These are phyloP conservation scores for Microcebus tavaratra DNA, from an alignment of 2,113 vertebrate genomes.

Conservation along the genomic window DNA sequence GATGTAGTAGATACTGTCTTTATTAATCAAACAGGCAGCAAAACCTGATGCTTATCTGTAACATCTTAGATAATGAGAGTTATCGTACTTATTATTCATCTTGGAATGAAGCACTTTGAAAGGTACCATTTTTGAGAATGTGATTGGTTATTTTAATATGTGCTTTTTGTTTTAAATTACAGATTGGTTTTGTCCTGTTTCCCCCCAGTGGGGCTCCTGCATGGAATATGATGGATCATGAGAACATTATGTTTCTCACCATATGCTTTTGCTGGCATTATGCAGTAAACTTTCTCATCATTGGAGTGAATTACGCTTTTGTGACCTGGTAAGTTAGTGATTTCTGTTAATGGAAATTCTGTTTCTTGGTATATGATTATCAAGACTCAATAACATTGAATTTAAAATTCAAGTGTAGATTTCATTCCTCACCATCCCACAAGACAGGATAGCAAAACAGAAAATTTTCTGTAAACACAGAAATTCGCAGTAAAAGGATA, in stretches of 20 bases:
- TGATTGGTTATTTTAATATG: not conserved
- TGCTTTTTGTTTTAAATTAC: slow-evolving; percentile 67
- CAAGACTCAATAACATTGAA: not conserved
- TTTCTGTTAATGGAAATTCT: not conserved
- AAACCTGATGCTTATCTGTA: not conserved
- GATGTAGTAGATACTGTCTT: not conserved
- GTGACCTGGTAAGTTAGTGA: slow-evolving; percentile 90
- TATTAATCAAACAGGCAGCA: not conserved
- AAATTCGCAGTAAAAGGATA: not conserved
- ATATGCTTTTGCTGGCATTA: slow-evolving; percentile 97
- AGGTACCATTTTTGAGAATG: not conserved
- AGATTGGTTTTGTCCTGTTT: slow-evolving; percentile 96
- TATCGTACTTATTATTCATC: not conserved
- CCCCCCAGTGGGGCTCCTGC: slow-evolving; percentile 87
- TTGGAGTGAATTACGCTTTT: slow-evolving; percentile 87
- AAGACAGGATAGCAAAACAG: not conserved
- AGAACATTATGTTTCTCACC: slow-evolving; percentile 92
- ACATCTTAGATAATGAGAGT: not conserved
- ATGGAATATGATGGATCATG: slow-evolving; percentile 92
- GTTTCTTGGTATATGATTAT: not conserved
- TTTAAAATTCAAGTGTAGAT: slow-evolving; percentile 1
- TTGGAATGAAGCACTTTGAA: not conserved
- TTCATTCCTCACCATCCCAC: not conserved
- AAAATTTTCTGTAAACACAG: not conserved
- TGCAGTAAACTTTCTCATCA: slow-evolving; percentile 86